phyloP scores from a whole-genome alignment of 2,797 vertebrate genomes.

The Aselliscus stoliczkanus region DNA sequence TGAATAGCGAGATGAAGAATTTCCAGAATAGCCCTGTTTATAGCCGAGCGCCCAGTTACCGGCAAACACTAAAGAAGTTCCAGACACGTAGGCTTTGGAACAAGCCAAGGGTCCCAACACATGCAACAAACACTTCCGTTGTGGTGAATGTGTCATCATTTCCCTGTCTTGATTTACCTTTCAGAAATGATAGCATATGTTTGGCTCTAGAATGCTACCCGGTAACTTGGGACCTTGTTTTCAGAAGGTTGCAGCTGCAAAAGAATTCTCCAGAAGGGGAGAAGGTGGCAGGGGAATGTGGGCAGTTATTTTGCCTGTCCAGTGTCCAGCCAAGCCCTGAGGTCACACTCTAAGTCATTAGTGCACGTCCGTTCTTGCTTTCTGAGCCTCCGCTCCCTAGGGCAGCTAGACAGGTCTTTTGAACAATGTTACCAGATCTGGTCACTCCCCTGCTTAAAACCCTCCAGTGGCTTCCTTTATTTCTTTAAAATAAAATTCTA shows the following conservation, averaged over 20 bases:
- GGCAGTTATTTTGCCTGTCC: background rate
- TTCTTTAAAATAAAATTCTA: background rate
- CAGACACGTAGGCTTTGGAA: slow-evolving; percentile 15
- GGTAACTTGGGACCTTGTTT: background rate
- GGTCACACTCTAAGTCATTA: background rate
- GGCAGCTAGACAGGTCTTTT: background rate
- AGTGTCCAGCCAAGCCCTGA: background rate
- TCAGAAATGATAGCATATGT: background rate
- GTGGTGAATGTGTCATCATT: background rate
- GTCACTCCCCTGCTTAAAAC: background rate
- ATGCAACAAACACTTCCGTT: background rate
- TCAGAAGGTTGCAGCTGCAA: background rate
- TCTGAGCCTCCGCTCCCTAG: background rate
- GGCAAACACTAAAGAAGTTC: slow-evolving; percentile 11
- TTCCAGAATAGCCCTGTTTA: slow-evolving; percentile 44
- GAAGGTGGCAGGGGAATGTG: rapidly evolving
- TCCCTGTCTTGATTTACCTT: slow-evolving; percentile 35
- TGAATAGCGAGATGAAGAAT: background rate
- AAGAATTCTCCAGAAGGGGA: background rate
- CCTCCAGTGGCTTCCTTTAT: background rate
- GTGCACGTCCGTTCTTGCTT: background rate
- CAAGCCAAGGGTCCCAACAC: background rate
- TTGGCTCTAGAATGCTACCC: background rate
- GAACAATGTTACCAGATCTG: background rate
- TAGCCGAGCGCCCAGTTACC: background rate